Evolutionary conservation across 2,797 vertebrate species (phyloP).

Genomic region (Novumbra hubbsi): DNA sequence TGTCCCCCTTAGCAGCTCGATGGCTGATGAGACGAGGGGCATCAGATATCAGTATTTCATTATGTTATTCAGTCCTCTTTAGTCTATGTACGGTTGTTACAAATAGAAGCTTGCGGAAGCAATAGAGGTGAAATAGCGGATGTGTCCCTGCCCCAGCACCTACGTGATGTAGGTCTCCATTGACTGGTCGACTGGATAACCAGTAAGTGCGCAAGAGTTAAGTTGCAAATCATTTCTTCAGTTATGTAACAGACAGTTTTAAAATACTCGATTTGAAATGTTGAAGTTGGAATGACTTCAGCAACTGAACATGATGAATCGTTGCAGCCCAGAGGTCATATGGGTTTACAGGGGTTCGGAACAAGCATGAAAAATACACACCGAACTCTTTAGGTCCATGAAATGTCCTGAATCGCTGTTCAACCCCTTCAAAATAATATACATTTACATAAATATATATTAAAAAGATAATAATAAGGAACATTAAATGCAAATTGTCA

Average conservation of each 20-base stretch:
- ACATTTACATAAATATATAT: too few species aligned
- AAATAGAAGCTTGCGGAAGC: too few species aligned
- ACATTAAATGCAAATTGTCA: slow-evolving; percentile 11
- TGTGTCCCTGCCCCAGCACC: too few species aligned
- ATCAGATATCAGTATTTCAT: too few species aligned
- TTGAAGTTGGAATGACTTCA: slow-evolving; percentile 32
- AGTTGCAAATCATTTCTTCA: background rate
- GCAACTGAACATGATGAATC: slow-evolving; percentile 55
- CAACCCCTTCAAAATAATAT: background rate
- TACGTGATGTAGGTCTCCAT: too few species aligned
- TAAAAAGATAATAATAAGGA: background rate
- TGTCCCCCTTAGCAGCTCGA: too few species aligned
- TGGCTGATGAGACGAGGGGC: too few species aligned
- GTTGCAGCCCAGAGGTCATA: slow-evolving; percentile 48
- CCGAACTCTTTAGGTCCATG: slow-evolving; percentile 35
- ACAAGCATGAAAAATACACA: slow-evolving; percentile 56
- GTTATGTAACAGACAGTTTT: slow-evolving; percentile 51
- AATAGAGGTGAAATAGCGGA: too few species aligned
- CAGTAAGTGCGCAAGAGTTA: slow-evolving; percentile 31
- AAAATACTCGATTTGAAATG: slow-evolving; percentile 34
- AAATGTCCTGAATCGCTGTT: background rate
- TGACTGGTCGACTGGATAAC: too few species aligned
- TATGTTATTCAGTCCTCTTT: too few species aligned
- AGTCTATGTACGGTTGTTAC: too few species aligned
- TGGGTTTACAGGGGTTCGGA: slow-evolving; percentile 54